Evolutionary conservation across 1,140 invertebrate genomes (phyloP).

Genomic region (Bombus waltoni): DNA sequence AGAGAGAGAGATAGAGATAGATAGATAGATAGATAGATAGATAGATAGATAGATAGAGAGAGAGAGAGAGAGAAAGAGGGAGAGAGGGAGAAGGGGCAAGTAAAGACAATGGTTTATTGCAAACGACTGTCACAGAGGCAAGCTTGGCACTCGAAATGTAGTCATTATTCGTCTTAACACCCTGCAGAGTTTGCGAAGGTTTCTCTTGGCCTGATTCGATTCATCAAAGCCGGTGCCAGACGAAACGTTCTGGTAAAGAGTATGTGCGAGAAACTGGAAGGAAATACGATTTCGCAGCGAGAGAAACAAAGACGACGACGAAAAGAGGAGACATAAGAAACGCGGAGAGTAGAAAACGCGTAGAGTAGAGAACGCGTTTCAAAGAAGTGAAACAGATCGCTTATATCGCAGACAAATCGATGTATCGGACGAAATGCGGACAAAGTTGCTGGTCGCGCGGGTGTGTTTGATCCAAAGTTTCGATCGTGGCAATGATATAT

Average conservation of each 20-base stretch:
- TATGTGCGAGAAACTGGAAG: neutral
- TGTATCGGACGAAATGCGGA: neutral
- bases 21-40: too few species aligned
- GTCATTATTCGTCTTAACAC: conserved; percentile 48
- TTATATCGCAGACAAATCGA: neutral
- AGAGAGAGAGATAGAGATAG: too few species aligned
- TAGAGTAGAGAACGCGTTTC: neutral
- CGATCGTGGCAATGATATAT: neutral
- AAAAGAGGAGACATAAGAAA: neutral
- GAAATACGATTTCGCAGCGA: neutral
- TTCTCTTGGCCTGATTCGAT: conserved; percentile 50
- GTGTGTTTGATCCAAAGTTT: conserved; percentile 3
- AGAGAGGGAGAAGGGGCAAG: too few species aligned
- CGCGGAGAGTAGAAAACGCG: neutral
- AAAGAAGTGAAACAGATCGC: neutral
- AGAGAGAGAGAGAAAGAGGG: too few species aligned
- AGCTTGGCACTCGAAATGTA: conserved; percentile 46
- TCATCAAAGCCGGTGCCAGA: conserved; percentile 63
- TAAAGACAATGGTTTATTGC: conserved; percentile 24
- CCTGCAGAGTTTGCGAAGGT: neutral
- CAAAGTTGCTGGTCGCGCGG: neutral
- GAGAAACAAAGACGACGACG: neutral
- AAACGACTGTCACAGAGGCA: conserved; percentile 10
- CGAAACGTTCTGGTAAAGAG: conserved; percentile 43
- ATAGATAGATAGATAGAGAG: too few species aligned